Percentiles rank a stretch among this genome's conserved stretches.
Conservation (phyloP, 2,113 vertebrate genomes). For the Hyperoodon ampullatus region DNA sequence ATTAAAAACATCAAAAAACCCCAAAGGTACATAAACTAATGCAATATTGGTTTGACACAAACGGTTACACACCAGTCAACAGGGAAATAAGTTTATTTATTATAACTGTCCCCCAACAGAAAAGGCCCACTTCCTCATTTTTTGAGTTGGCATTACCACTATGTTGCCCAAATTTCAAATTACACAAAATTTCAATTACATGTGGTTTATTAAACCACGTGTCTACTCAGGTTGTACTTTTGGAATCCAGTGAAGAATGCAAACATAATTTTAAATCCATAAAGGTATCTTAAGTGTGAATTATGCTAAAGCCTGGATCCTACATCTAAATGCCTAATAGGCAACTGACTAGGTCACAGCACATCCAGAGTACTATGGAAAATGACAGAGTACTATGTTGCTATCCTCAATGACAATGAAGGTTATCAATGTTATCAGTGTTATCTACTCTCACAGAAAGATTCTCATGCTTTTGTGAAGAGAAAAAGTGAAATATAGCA, state of each 20-base stretch:
- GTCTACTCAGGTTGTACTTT: neutral
- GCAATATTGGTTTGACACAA: neutral
- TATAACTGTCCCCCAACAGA: neutral
- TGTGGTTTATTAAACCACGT: neutral
- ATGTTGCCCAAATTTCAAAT: neutral
- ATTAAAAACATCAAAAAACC: neutral
- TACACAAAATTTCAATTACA: neutral
- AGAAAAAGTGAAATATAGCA: neutral
- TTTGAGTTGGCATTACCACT: neutral
- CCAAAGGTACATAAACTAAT: slow-evolving; percentile 21
- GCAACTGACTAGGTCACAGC: neutral
- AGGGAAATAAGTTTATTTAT: neutral
- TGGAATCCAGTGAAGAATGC: neutral
- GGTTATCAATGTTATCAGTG: neutral
- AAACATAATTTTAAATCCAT: neutral
- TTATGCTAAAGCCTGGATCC: neutral
- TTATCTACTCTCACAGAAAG: neutral
- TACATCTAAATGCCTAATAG: neutral
- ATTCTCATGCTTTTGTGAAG: neutral
- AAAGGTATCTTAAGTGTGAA: neutral
- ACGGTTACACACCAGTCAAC: neutral
- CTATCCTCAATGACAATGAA: neutral
- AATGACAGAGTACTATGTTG: neutral
- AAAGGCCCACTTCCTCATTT: neutral
- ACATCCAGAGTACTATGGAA: neutral